These are phyloP conservation scores for Cheilosia vernalis DNA, from an alignment of 2,888 invertebrate species.

Conservation along the genomic window DNA sequence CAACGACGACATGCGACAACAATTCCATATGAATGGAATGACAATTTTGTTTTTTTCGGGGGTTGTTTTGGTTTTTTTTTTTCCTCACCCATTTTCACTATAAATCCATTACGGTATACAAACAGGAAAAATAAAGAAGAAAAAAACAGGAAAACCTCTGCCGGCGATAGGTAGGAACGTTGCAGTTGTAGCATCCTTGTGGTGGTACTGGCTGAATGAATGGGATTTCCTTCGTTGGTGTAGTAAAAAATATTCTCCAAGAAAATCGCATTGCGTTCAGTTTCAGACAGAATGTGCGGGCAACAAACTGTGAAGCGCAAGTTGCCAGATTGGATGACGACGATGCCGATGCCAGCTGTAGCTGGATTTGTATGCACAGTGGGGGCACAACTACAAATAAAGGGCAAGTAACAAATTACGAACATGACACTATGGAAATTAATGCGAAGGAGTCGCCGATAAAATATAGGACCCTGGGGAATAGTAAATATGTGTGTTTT, in stretches of 20 bases:
- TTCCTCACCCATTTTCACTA: conserved; percentile 32
- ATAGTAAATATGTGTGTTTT: neutral
- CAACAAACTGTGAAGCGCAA: conserved; percentile 61
- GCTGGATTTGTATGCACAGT: conserved; percentile 26
- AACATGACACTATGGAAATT: neutral
- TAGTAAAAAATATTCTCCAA: conserved; percentile 30
- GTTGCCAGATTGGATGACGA: conserved; percentile 14
- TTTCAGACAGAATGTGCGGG: conserved; percentile 47
- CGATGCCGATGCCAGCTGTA: conserved; percentile 23
- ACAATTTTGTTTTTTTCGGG: conserved; percentile 40
- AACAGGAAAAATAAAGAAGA: neutral
- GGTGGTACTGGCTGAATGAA: conserved; percentile 54
- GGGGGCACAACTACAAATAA: conserved; percentile 32
- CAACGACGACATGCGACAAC: conserved; percentile 3
- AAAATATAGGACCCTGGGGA: neutral
- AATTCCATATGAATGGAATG: conserved; percentile 55
- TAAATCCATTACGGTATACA: conserved; percentile 67
- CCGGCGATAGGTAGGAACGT: conserved; percentile 30
- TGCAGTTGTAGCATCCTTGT: conserved; percentile 24
- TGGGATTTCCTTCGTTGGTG: conserved; percentile 55
- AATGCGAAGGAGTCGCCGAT: neutral
- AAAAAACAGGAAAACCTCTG: conserved; percentile 16
- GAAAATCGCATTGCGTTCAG: conserved; percentile 55
- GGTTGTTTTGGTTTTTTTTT: conserved; percentile 52
- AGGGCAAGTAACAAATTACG: neutral